Evolutionary conservation across 2,113 vertebrate genomes (phyloP).

Genomic region (Brachypteracias leptosomus): DNA sequence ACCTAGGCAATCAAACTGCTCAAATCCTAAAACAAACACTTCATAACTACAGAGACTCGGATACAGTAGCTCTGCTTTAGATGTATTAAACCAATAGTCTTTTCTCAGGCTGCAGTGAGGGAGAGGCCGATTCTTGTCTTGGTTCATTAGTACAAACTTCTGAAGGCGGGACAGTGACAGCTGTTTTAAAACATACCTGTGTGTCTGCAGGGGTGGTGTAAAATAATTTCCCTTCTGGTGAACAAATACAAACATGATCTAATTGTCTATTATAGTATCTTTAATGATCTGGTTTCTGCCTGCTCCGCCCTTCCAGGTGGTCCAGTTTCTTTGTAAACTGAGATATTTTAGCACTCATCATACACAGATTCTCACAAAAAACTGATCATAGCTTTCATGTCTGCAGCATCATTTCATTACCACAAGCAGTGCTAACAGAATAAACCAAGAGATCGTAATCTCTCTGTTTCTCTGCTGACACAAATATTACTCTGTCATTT

Average conservation of each 20-base stretch:
- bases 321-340: neutral
- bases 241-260: neutral
- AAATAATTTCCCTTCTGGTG: neutral
- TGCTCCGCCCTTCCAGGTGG: neutral
- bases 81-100: neutral
- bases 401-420: neutral
- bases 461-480: neutral
- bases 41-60: neutral
- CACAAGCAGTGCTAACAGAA: neutral
- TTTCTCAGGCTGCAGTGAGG: neutral
- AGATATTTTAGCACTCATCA: neutral
- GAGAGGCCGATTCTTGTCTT: neutral
- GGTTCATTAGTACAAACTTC: neutral
- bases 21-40: neutral
- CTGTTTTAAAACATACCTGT: neutral
- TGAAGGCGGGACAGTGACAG: neutral
- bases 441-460: neutral
- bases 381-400: neutral
- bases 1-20: neutral
- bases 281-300: neutral
- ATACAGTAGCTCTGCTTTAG: neutral
- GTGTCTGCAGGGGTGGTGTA: neutral
- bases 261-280: neutral
- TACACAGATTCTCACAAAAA: neutral
- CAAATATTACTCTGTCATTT: neutral